Evolutionary conservation across 2,113 vertebrate genomes (phyloP).

Genomic region (Ptychochromis oligacanthus): DNA sequence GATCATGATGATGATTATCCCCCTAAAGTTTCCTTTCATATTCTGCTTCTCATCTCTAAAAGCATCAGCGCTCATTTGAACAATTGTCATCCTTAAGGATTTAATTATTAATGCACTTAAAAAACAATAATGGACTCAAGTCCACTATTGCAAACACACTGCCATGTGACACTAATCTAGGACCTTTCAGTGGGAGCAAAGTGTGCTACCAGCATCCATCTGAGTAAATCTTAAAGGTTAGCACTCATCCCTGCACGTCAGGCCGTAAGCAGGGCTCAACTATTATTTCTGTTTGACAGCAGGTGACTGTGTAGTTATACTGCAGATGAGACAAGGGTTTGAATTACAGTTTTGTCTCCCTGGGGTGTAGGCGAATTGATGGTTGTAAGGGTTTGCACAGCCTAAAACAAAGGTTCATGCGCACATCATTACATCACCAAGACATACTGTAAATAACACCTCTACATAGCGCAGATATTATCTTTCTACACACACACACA

Average conservation of each 20-base stretch:
- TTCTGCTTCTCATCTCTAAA: conserved; percentile 33
- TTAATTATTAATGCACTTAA: conserved; percentile 4
- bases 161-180: conserved; percentile 4
- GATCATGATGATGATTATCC: conserved; percentile 4
- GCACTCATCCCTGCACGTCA: conserved; percentile 8
- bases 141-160: conserved; percentile 10
- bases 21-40: conserved; percentile 4
- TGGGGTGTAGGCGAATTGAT: not conserved
- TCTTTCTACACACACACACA: not conserved
- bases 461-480: not conserved
- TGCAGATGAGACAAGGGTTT: conserved; percentile 23
- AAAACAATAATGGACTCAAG: conserved; percentile 1
- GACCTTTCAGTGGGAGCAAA: not conserved
- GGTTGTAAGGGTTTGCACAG: not conserved
- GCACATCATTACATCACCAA: conserved; percentile 15
- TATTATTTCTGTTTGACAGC: conserved; percentile 18
- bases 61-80: not conserved
- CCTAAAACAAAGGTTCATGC: not conserved
- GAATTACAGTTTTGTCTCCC: conserved; percentile 32
- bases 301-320: not conserved
- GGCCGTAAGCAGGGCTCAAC: conserved; percentile 7
- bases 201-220: not conserved
- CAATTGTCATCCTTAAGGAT: not conserved
- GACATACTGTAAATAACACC: conserved; percentile 16
- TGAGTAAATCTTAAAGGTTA: conserved; percentile 17